phyloP scores from a whole-genome alignment of 1,140 invertebrate species.

The Tetranychus urticae region DNA sequence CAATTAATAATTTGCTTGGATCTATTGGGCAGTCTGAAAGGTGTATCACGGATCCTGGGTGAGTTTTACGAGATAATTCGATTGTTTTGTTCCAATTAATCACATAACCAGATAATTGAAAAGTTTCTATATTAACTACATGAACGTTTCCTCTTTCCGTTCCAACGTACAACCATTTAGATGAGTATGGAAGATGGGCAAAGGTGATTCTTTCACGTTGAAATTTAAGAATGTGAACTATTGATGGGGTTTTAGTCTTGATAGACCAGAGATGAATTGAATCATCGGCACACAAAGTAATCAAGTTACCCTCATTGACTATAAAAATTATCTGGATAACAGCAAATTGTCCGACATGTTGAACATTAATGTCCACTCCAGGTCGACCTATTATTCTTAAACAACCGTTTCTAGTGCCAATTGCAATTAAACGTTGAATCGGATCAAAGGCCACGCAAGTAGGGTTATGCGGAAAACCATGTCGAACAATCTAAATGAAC shows the following conservation, averaged over 20 bases:
- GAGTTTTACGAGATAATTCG: constrained; percentile 84
- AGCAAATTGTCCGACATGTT: constrained; percentile 49
- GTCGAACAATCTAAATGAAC: constrained; percentile 64
- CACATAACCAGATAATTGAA: constrained; percentile 84
- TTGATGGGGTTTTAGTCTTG: constrained; percentile 44
- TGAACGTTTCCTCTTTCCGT: constrained; percentile 95
- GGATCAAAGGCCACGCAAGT: constrained; percentile 92
- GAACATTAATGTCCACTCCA: constrained; percentile 75
- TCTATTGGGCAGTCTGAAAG: constrained; percentile 86
- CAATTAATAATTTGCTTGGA: constrained; percentile 83
- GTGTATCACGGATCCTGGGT: constrained; percentile 79
- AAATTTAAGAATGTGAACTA: constrained; percentile 87
- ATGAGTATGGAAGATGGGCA: constrained; percentile 41
- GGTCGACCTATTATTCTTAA: constrained; percentile 78
- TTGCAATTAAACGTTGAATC: constrained; percentile 80
- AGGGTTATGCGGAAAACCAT: constrained; percentile 95
- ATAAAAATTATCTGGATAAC: constrained; percentile 78
- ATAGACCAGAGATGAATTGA: constrained; percentile 92
- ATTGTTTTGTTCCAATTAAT: constrained; percentile 99
- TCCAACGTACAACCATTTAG: constrained; percentile 95
- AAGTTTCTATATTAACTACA: constrained; percentile 85
- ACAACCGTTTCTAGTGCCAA: constrained; percentile 83
- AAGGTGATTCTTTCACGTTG: constrained; percentile 80
- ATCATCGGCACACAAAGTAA: constrained; percentile 83
- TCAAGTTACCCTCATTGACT: constrained; percentile 80